Base-by-base conservation (phyloP, 2,113 vertebrate genomes). In the Cinclus mexicanus region DNA sequence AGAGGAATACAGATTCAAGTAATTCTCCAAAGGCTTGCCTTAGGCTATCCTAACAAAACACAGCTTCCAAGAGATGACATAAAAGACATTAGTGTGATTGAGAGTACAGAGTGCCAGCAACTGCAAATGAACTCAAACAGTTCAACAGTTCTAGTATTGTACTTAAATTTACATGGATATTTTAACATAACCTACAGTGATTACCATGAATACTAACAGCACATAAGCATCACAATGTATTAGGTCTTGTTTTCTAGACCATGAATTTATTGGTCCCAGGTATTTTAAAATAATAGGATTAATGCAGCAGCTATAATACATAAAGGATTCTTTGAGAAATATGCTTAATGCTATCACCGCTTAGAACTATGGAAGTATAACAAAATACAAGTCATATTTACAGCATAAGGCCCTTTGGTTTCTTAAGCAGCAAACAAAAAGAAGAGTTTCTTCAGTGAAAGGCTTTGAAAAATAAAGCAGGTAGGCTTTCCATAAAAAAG, bases 351-450 rank as follows among this genome's bases (percentile, higher is more conserved):
- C 67, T 94, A 74, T 95, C 67, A 97, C 60, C 1, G 12, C 95
- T 94, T 83, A 87, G 95, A 97, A 96, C 24, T 20, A 52, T 96
- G 94, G 90, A 94, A 94, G 90, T 97, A 93, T 95, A 95, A 97
- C 84, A 94, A 98, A 98, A 95, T 96, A 98, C 95, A 98, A 97
- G 93, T 97, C 65, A 97, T 92, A 97, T 98, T 97, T 97, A 97
- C 92, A 98, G 95, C 96, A 94, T 98, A 98, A 98, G 97, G 98
- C 98, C 98, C 96, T 97, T 97, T 97, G 97, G 98, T 97, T 97
- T 97, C 96, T 95, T 95, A 94, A 98, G 97, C 97, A 98, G 97
- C 95, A 98, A 97, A 97, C 46, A 46, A 97, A 97, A 97, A 97
- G 60, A 97, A 97, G 94, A 95, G 87, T 94, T 96, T 95, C 87